Conservation (phyloP, 2,888 invertebrate species). For the Sacculina carcini region DNA sequence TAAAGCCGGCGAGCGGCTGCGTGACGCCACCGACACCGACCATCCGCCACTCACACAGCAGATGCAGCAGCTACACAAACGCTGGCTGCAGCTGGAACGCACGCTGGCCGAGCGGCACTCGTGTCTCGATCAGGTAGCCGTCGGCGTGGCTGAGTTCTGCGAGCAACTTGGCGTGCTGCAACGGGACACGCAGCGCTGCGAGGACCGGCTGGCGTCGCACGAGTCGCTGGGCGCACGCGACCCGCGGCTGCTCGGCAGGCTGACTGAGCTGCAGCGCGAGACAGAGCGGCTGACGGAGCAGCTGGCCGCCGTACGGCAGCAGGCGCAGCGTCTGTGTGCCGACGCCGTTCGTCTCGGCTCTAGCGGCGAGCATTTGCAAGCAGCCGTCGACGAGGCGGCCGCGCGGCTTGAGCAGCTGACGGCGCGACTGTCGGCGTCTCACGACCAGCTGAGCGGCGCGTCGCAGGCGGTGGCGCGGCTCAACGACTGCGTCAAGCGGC, state of each 20-base stretch:
- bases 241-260: slow-evolving; percentile 53
- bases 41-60: slow-evolving; percentile 65
- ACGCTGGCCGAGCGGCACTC: slow-evolving; percentile 48
- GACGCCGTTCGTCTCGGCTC: slow-evolving; percentile 43
- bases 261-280: slow-evolving; percentile 50
- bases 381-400: slow-evolving; percentile 45
- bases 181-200: slow-evolving; percentile 57
- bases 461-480: slow-evolving; percentile 63
- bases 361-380: slow-evolving; percentile 46
- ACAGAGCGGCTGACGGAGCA: slow-evolving; percentile 49
- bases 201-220: slow-evolving; percentile 51
- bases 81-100: slow-evolving; percentile 76
- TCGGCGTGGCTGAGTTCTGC: slow-evolving; percentile 43
- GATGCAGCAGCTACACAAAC: slow-evolving; percentile 47
- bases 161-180: slow-evolving; percentile 62
- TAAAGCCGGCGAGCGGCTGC: slow-evolving; percentile 60
- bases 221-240: slow-evolving; percentile 46
- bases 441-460: slow-evolving; percentile 52
- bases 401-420: slow-evolving; percentile 51
- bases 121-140: slow-evolving; percentile 46
- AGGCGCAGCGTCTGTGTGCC: slow-evolving; percentile 46
- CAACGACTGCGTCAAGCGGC: slow-evolving; percentile 53
- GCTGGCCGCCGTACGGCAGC: slow-evolving; percentile 32
- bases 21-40: slow-evolving; percentile 64
- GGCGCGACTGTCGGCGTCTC: slow-evolving; percentile 46